phyloP scores from a whole-genome alignment of 2,113 vertebrate species.

The Irena cyanogastra region DNA sequence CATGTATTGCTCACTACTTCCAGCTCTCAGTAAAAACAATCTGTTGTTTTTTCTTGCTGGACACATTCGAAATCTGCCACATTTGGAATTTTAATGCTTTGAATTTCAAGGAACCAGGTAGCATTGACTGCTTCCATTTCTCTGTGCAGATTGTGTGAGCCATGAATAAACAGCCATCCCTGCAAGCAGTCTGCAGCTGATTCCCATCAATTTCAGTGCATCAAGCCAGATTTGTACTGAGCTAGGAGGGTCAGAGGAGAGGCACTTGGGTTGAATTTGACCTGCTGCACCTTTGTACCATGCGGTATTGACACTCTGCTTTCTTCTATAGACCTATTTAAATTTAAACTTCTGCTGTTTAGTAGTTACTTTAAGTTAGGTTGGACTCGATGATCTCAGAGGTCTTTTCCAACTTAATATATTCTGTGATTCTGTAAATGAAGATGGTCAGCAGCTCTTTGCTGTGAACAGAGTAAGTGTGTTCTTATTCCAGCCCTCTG shows the following conservation, averaged over 20 bases:
- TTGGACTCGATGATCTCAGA: not conserved
- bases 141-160: not conserved
- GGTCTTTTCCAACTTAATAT: not conserved
- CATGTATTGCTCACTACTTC: not conserved
- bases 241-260: not conserved
- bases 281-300: not conserved
- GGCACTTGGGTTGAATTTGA: not conserved
- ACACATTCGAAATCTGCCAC: not conserved
- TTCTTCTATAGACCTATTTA: not conserved
- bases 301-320: not conserved
- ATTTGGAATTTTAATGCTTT: not conserved
- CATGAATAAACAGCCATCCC: not conserved
- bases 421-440: not conserved
- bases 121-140: not conserved
- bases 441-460: not conserved
- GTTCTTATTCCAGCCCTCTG: not conserved
- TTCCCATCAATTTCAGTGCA: not conserved
- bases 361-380: not conserved
- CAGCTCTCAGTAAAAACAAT: not conserved
- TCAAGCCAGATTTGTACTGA: not conserved
- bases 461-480: not conserved
- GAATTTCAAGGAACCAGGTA: conserved; percentile 1
- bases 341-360: not conserved
- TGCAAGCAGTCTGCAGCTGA: not conserved
- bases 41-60: not conserved